Percentiles rank a stretch among this genome's conserved stretches.
Evolutionary conservation across 2,888 invertebrate genomes (phyloP).

Genomic region (Ligdia adustata): DNA sequence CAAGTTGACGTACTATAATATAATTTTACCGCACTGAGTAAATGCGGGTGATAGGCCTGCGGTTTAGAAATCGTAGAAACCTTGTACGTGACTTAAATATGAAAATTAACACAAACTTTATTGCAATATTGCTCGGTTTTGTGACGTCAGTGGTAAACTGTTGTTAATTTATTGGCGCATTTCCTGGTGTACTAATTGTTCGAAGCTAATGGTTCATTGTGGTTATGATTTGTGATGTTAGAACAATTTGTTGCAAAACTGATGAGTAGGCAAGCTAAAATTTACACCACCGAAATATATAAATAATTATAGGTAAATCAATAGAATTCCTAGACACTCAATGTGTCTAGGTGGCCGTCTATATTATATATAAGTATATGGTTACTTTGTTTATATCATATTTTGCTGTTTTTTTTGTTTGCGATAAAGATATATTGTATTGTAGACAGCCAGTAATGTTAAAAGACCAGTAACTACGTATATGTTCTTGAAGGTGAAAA

Average conservation of each 20-base stretch:
- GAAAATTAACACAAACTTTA: slow-evolving; percentile 34
- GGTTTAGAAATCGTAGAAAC: slow-evolving; percentile 47
- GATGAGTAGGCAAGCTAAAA: too few species aligned
- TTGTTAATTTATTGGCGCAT: slow-evolving; percentile 9
- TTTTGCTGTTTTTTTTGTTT: too few species aligned
- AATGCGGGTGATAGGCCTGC: slow-evolving; percentile 44
- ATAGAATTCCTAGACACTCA: slow-evolving; percentile 5
- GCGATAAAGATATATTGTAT: too few species aligned
- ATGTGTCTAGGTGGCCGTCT: slow-evolving; percentile 2
- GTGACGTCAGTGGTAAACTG: slow-evolving; percentile 40
- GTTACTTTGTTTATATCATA: too few species aligned
- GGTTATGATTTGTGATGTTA: too few species aligned
- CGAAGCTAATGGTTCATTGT: too few species aligned
- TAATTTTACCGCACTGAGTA: slow-evolving; percentile 3
- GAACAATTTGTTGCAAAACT: too few species aligned
- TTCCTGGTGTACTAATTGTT: slow-evolving; percentile 6
- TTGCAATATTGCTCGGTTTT: slow-evolving; percentile 37
- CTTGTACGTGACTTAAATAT: slow-evolving; percentile 47
- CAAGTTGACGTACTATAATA: slow-evolving; percentile 16
- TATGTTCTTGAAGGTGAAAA: slow-evolving; percentile 14
- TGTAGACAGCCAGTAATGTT: too few species aligned
- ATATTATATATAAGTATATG: too few species aligned
- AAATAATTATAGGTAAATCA: too few species aligned
- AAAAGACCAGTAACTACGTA: too few species aligned
- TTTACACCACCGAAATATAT: too few species aligned